Base-by-base conservation (phyloP, 2,113 vertebrate genomes). In the Argyrosomus japonicus region DNA sequence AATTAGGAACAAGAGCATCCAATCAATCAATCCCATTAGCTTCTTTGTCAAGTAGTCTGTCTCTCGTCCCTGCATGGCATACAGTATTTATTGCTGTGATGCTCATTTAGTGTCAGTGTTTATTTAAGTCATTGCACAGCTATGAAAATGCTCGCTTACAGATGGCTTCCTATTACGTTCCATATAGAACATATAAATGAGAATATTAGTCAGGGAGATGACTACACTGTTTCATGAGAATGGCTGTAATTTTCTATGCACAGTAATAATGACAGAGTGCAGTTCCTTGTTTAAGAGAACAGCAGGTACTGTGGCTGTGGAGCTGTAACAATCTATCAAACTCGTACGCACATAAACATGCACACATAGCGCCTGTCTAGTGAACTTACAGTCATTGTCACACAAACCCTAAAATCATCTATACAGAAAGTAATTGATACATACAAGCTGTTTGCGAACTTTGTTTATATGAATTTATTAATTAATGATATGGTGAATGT, bases 11-110 rank as follows among this genome's bases (percentile, higher is more conserved):
- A 64, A 88, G 81, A 87, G 77, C 73, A 78, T 75, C 76, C 70
- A 89, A 89, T 92, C 84, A 85, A 85, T 92, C 87, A 90, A 86
- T 81, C 75, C 84, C 84, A 86, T 93, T 88, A 86, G 48, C 45
- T 78, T 61, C 65, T 82, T 87, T 83, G 70, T 93, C 58, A 64
- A 91, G 83, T 78, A 63, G 71, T 57, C 47, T 0, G 17, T 68
- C 48, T 82, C 68, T 48, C 23, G 54, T 82, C 74, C 45, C 79
- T 58, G 73, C 56, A 45, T 81, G 43, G 72, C 48, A 17, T 79
- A 51, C 75, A 64, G 61, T 57, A 73, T 90, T 88, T 83, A 90
- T 84, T 75, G 68, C 45, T 1, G 9, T 25, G 75, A 74, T 81
- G 74, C 47, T 81, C 61, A 75, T 85, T 88, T 76, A 88, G 63